phyloP scores from a whole-genome alignment of 2,888 invertebrate genomes.

The Himalopsyche japonica region DNA sequence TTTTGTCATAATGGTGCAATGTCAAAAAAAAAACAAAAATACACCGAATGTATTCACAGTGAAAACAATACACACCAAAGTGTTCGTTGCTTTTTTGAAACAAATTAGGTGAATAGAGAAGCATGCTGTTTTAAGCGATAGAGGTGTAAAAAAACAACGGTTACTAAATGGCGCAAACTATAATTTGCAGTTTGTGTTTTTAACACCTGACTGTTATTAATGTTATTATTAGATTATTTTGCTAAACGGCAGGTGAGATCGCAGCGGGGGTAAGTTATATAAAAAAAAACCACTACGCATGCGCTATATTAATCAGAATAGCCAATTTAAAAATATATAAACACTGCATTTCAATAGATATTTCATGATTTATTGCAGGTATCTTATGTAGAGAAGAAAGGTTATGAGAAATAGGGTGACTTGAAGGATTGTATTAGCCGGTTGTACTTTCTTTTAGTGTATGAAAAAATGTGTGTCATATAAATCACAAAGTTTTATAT shows the following conservation, averaged over 20 bases:
- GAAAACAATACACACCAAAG: too few relatives aligned
- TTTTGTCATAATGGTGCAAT: too few relatives aligned
- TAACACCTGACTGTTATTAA: conserved; percentile 28
- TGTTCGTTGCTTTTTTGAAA: not conserved
- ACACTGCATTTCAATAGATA: not conserved
- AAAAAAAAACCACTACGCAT: not conserved
- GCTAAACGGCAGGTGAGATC: conserved; percentile 30
- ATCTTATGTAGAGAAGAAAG: not conserved
- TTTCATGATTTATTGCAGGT: not conserved
- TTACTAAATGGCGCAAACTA: conserved; percentile 11
- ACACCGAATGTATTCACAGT: too few relatives aligned
- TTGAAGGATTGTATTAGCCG: not conserved
- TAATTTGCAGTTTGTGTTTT: conserved; percentile 27
- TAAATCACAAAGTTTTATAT: too few relatives aligned
- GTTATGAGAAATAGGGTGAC: not conserved
- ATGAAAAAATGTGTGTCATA: too few relatives aligned
- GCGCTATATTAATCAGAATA: not conserved
- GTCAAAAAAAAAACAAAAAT: too few relatives aligned
- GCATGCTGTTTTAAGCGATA: not conserved
- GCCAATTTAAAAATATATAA: not conserved
- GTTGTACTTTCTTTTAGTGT: too few relatives aligned
- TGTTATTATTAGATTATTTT: conserved; percentile 17
- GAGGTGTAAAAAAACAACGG: conserved; percentile 2
- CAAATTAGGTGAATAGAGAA: not conserved
- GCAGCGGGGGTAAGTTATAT: conserved; percentile 6